phyloP scores from a whole-genome alignment of 2,888 invertebrate species.

The Melanophora roralis region DNA sequence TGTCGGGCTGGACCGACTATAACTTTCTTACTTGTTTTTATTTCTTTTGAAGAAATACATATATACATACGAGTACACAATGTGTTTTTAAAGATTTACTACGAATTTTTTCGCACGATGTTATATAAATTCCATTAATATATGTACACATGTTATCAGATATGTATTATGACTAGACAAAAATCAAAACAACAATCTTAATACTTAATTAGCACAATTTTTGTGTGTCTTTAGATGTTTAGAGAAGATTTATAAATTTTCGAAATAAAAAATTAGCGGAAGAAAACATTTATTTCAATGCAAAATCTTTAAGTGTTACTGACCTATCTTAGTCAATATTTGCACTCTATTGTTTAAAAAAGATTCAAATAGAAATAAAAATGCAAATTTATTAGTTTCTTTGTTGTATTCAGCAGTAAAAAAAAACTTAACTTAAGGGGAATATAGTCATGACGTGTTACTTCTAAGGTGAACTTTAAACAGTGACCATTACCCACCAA shows the following conservation, averaged over 20 bases:
- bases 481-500: background rate
- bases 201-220: background rate
- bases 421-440: background rate
- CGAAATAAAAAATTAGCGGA: background rate
- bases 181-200: background rate
- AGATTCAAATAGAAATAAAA: constrained; percentile 37
- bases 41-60: too few species aligned
- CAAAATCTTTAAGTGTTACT: constrained; percentile 18
- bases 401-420: background rate
- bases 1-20: too few species aligned
- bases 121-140: too few species aligned
- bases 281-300: background rate
- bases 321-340: constrained; percentile 35
- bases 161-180: constrained; percentile 10
- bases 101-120: too few species aligned
- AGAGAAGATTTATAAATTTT: too few species aligned
- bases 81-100: too few species aligned
- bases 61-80: too few species aligned
- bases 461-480: constrained; percentile 33
- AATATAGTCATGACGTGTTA: constrained; percentile 26
- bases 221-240: too few species aligned
- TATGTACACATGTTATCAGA: too few species aligned
- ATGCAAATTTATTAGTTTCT: background rate
- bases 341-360: constrained; percentile 14
- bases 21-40: too few species aligned